Evolutionary conservation across 2,888 invertebrate species (phyloP).

Genomic region (Ophion slaviceki): DNA sequence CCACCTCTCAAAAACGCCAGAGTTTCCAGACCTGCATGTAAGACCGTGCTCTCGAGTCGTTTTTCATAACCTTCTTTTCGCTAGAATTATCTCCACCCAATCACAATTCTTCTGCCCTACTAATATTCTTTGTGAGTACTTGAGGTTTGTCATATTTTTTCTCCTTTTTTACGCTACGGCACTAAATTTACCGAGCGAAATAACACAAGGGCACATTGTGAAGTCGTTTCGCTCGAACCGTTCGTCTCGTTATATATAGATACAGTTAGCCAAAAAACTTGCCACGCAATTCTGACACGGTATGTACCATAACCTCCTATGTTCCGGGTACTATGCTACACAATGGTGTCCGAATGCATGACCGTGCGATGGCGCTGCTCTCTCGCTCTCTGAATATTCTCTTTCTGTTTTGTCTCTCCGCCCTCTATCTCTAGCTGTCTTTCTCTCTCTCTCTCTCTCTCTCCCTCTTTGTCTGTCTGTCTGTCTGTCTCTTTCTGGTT

Average conservation of each 20-base stretch:
- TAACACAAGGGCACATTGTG: constrained; percentile 21
- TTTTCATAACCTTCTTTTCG: too few relatives aligned
- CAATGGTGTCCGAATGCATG: constrained; percentile 47
- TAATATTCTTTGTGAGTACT: background rate
- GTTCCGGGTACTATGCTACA: constrained; percentile 48
- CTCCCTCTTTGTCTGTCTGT: background rate
- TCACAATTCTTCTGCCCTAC: background rate
- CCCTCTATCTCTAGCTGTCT: background rate
- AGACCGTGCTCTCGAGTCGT: too few relatives aligned
- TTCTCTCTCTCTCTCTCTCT: background rate
- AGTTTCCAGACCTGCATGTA: too few relatives aligned
- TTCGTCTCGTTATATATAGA: constrained; percentile 27
- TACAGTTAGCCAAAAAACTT: constrained; percentile 24
- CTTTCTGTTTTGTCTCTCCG: constrained; percentile 3
- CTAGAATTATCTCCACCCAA: background rate
- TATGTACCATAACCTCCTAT: constrained; percentile 43
- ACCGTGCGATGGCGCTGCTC: constrained; percentile 40
- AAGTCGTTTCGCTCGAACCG: constrained; percentile 10
- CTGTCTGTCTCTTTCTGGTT: constrained; percentile 4
- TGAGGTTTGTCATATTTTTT: background rate
- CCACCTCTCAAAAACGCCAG: too few relatives aligned
- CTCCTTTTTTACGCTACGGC: background rate
- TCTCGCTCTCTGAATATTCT: background rate
- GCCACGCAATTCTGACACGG: constrained; percentile 36
- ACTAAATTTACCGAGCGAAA: constrained; percentile 16